Evolutionary conservation across 2,797 vertebrate genomes (phyloP).

Genomic region (Muraenolepis orangiensis): DNA sequence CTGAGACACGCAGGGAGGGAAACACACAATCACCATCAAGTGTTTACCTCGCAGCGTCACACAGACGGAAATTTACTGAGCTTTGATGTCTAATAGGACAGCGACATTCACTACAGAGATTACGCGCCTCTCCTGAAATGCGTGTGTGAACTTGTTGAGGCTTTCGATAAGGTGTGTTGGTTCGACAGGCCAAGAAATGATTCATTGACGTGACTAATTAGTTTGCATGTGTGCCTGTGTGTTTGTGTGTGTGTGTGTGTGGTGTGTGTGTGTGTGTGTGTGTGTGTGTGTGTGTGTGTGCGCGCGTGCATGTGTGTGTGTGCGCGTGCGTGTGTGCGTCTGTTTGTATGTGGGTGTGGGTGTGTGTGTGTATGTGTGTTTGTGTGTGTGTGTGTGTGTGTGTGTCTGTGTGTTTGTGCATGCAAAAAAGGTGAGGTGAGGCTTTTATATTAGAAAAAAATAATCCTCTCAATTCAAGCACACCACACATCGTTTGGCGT

Average conservation of each 20-base stretch:
- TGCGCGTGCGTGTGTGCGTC: background rate
- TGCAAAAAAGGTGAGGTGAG: constrained; percentile 32
- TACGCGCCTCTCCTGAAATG: constrained; percentile 5
- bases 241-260: background rate
- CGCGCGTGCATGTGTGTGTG: no score
- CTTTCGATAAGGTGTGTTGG: constrained; percentile 40
- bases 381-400: no score
- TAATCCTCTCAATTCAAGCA: constrained; percentile 19
- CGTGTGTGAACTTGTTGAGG: constrained; percentile 53
- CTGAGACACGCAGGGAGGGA: constrained; percentile 35
- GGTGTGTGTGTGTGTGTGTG: background rate
- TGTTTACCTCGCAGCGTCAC: constrained; percentile 36
- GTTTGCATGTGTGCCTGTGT: background rate
- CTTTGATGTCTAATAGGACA: constrained; percentile 5
- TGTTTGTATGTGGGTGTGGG: background rate
- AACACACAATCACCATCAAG: constrained; percentile 26
- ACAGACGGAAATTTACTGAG: constrained; percentile 45
- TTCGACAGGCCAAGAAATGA: constrained; percentile 35
- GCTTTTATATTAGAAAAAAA: constrained; percentile 8
- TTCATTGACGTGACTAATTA: constrained; percentile 55
- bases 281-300: no score
- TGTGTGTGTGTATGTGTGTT: background rate
- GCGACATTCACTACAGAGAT: constrained; percentile 3
- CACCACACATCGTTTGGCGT: constrained; percentile 21
- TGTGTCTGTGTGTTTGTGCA: constrained; percentile 2